Base-by-base conservation (phyloP, 2,797 vertebrate species). In the Crypturellus tataupa region DNA sequence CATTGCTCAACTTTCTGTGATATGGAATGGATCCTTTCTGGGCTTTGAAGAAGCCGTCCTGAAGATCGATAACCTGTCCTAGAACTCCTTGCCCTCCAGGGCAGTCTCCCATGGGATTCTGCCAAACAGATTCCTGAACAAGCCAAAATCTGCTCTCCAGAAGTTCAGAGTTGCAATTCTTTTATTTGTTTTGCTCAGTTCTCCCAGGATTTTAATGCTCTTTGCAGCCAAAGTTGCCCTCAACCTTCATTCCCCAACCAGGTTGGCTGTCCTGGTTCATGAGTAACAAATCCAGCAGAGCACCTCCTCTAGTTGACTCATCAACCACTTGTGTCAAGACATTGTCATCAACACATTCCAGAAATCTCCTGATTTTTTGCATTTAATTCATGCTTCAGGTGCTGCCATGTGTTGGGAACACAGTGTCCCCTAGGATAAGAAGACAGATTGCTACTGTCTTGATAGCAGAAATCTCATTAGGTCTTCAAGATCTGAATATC, bases 401-500 rank as follows among this genome's bases (percentile, higher is more conserved):
- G 24, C 53, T 68, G 60, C 64, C 5, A 16, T 1, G 12, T 25
- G 47, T 60, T 53, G 40, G 42, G 69, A 92, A 87, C 20, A 10
- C 13, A 31, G 42, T 89, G 63, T 53, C 70, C 72, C 62, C 80
- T 14, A 87, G 39, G 80, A 85, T 24, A 76, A 87, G 62, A 62
- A 62, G 20, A 29, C 70, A 51, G 8, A 77, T 21, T 87, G 90
- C 12, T 67, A 73, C 20, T 73, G 39, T 60, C 55, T 47, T 82
- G 68, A 92, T 44, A 87, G 79, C 10, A 89, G 58, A 94, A 81
- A 80, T 39, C 37, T 85, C 79, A 73, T 40, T 64, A 87, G 31
- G 73, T n/a, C 56, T 94, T 87, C 47, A 75, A 53, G 79, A 68
- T 62, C 24, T 78, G 89, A 94, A 87, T 93, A 94, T 44, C 81